Evolutionary conservation across 1,140 invertebrate species (phyloP), one percentile per base, ranked within the genome.

Genomic region (Pinna nobilis): DNA sequence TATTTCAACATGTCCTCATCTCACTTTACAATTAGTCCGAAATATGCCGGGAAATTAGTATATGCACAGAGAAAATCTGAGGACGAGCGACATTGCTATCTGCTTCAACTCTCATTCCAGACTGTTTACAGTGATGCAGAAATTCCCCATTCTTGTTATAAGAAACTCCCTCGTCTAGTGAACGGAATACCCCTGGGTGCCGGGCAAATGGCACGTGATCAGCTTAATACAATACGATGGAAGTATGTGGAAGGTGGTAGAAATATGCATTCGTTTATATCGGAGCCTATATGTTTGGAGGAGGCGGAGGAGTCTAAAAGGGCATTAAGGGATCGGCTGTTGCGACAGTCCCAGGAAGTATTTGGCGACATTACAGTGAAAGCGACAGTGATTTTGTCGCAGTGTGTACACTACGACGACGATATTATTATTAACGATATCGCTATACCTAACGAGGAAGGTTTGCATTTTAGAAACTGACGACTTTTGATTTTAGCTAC

Each of bases 381-480:
- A 44, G 78, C 76, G 13, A 80, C 70, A 4, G 53, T 86, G 2
- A 72, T 82, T 35, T 50, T 86, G 35, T 83, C 84, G 11, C 68
- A 77, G 47, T 86, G 84, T 72, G 32, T 84, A 1, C 66, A 81
- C 47, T 83, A 79, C 49, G 81, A 84, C 32, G 77, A 81, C 23
- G 84, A 83, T 50, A 74, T 86, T 18, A 78, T 83, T 35, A 76
- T 86, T 49, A 86, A 86, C 57, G 84, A 86, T 49, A 83, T 86
- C 51, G 84, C 84, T 39, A 71, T 78, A 15, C 67, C 68, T 1
- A 55, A 77, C 4, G 78, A 82, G 11, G 81, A 84, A 55, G 84
- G 82, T 9, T 55, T 84, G 23, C 82, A 83, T 70, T 86, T 86
- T 66, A 55, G 76, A 39, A 82, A 86, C 66, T 86, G 67, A 82